Evolutionary conservation across 2,797 vertebrate genomes (phyloP).

Genomic region (Ctenochaetus hawaiiensis): DNA sequence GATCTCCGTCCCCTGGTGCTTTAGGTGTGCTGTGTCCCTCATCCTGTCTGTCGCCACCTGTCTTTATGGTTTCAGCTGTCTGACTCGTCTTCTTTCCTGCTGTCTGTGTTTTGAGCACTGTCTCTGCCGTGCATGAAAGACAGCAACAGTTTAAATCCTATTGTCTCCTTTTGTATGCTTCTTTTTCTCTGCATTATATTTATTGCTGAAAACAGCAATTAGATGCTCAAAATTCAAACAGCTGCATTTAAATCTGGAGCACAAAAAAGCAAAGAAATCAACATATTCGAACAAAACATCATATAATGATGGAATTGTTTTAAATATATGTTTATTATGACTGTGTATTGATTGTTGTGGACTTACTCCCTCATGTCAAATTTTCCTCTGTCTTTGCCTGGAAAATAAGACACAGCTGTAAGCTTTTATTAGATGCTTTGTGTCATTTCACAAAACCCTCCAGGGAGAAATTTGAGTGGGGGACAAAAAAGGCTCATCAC

Average conservation of each 20-base stretch:
- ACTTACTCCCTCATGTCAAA: neutral
- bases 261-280: neutral
- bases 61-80: constrained; percentile 53
- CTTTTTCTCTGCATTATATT: constrained; percentile 1
- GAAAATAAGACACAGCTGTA: neutral
- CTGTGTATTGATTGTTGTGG: neutral
- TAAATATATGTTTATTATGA: neutral
- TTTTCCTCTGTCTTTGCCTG: neutral
- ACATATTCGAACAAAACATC: neutral
- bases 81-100: constrained; percentile 35
- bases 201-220: neutral
- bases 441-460: constrained; percentile 43
- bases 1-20: constrained; percentile 17
- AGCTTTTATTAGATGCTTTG: constrained; percentile 42
- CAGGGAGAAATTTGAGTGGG: constrained; percentile 30
- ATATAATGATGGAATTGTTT: neutral
- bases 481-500: constrained; percentile 38
- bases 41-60: constrained; percentile 42
- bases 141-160: constrained; percentile 6
- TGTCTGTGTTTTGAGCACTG: constrained; percentile 41
- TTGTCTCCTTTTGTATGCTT: neutral
- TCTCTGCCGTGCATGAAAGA: constrained; percentile 20
- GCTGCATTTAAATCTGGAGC: neutral
- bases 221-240: neutral
- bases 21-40: constrained; percentile 19